A percentile compares a stretch with the other conserved stretches of the same genome.
These are phyloP conservation scores for Aldrovandia affinis DNA, from an alignment of 2,797 vertebrate genomes.

Conservation along the genomic window DNA sequence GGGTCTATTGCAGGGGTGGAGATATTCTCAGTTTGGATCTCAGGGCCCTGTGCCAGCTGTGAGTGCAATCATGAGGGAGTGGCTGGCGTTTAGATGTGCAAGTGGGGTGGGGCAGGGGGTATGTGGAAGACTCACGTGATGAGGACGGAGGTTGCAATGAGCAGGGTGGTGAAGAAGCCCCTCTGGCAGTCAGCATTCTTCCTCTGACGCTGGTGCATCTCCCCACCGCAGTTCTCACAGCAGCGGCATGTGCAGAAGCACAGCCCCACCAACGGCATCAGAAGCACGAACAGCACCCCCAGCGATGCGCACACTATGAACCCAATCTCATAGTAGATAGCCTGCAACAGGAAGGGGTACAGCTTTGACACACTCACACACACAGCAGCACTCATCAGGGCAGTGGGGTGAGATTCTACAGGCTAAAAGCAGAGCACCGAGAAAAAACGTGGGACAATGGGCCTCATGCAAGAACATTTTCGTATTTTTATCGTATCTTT, in stretches of 20 bases:
- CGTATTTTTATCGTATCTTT: too few relatives aligned
- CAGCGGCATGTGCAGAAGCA: conserved; percentile 93
- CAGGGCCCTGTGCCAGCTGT: background rate
- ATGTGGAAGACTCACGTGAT: conserved; percentile 80
- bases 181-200: conserved; percentile 85
- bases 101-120: conserved; percentile 4
- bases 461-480: too few relatives aligned
- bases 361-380: background rate
- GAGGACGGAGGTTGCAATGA: conserved; percentile 81
- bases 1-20: background rate
- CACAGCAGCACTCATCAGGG: background rate
- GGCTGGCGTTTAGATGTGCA: background rate
- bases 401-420: background rate
- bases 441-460: too few relatives aligned
- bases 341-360: conserved; percentile 69
- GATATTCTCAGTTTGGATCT: background rate
- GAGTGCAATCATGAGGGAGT: too few relatives aligned
- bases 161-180: conserved; percentile 80
- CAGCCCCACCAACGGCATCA: conserved; percentile 83
- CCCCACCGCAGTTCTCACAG: conserved; percentile 94
- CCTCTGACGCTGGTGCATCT: conserved; percentile 97
- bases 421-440: background rate
- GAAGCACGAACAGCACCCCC: conserved; percentile 81
- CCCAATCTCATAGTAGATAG: conserved; percentile 87
- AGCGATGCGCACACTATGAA: conserved; percentile 79